Evolutionary conservation across 1,140 invertebrate genomes (phyloP).

Genomic region (Cataglyphis hispanica): DNA sequence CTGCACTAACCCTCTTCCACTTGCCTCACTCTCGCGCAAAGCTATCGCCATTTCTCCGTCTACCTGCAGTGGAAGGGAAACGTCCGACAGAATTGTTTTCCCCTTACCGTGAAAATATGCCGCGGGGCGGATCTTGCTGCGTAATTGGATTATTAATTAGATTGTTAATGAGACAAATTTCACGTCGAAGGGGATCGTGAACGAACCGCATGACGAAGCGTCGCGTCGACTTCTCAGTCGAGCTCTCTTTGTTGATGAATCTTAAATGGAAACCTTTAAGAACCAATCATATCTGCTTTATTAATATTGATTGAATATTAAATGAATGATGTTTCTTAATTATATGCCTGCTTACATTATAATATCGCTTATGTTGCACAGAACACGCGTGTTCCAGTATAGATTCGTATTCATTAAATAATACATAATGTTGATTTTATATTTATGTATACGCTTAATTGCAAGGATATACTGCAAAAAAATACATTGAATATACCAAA

Average conservation of each 20-base stretch:
- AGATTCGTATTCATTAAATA: neutral
- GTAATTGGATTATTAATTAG: conserved; percentile 87
- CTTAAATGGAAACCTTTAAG: conserved; percentile 45
- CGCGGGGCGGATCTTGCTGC: conserved; percentile 80
- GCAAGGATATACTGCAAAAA: too few species aligned
- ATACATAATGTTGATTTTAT: neutral
- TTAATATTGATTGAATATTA: neutral
- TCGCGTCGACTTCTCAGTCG: conserved; percentile 17
- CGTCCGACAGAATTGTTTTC: conserved; percentile 84
- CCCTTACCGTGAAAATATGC: conserved; percentile 84
- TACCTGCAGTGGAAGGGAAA: conserved; percentile 72
- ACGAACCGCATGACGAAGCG: conserved; percentile 45
- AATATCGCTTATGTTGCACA: neutral
- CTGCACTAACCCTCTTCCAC: conserved; percentile 46
- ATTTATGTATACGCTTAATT: neutral
- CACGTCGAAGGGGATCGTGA: conserved; percentile 74
- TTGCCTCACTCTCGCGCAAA: conserved; percentile 33
- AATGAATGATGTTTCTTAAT: neutral
- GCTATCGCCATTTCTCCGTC: conserved; percentile 69
- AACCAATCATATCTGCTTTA: conserved; percentile 17
- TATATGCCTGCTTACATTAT: neutral
- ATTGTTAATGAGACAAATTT: conserved; percentile 86
- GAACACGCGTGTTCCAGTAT: neutral
- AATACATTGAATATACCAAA: too few species aligned
- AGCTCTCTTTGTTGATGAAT: conserved; percentile 18